A percentile compares a stretch with the other conserved stretches of the same genome.
phyloP scores from a whole-genome alignment of 2,113 vertebrate species.

The Leptodactylus fuscus region DNA sequence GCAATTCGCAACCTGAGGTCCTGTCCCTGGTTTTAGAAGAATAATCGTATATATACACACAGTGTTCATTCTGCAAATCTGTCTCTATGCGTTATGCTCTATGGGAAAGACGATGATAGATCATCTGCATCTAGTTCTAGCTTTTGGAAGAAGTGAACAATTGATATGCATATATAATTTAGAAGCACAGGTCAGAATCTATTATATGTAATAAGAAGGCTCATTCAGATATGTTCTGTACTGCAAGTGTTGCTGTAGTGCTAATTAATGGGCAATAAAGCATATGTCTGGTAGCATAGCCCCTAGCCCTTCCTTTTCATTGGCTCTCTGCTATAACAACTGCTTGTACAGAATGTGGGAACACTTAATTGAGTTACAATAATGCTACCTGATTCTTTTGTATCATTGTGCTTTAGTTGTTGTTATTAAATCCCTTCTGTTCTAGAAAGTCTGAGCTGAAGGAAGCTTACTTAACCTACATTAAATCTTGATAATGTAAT shows the following conservation, averaged over 20 bases:
- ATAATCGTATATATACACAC: background rate
- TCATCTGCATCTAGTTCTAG: background rate
- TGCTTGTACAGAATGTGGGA: background rate
- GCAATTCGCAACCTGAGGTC: background rate
- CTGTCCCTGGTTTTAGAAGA: background rate
- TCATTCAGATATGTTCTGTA: background rate
- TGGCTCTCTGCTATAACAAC: background rate
- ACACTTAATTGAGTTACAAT: conserved; percentile 26
- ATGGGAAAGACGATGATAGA: background rate
- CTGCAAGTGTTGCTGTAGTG: too few species aligned
- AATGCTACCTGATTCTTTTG: conserved; percentile 36
- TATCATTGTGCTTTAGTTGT: conserved; percentile 43
- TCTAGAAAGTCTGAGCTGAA: conserved; percentile 65
- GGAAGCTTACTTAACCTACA: conserved; percentile 77
- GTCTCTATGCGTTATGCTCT: background rate
- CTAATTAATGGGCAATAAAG: background rate
- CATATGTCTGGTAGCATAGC: background rate
- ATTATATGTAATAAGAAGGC: background rate
- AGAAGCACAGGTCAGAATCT: background rate
- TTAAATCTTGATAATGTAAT: conserved; percentile 82
- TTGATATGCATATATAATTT: background rate
- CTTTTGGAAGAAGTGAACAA: background rate
- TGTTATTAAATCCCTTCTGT: conserved; percentile 59
- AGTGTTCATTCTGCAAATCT: background rate
- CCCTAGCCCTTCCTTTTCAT: background rate